Base-by-base conservation (phyloP, 2,797 vertebrate species). In the Tenualosa thibaudeaui region DNA sequence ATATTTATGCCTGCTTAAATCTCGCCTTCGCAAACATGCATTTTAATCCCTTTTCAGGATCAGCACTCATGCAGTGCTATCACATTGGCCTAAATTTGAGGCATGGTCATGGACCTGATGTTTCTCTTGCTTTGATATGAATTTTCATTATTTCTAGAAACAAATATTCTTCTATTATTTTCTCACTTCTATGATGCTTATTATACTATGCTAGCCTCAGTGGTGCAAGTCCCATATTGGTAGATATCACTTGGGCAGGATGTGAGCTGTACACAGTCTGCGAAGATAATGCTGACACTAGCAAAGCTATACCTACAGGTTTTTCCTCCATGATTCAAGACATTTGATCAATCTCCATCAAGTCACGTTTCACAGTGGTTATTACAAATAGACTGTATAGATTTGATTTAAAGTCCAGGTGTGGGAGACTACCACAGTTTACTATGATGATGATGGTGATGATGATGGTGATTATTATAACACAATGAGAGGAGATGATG, bases 1-100 rank as follows among this genome's bases (percentile, higher is more conserved):
- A 78, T 78, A 78, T 78, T 78, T 78, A 78, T 43, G 71, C 71
- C 71, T 46, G 4, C 17, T 78, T 22, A 78, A 46, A 19, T 78
- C 37, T 19, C 17, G 71, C 37, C 17, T 75, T 75, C 37, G 37
- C 68, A 75, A 78, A 78, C 71, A 78, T 22, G 71, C 71, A 78
- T 78, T 22, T 78, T 78, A 78, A 78, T 78, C 71, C 15, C 17
- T 78, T 43, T 78, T 17, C 40, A 49, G 19, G 43, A 62, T 68
- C 40, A 50, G 43, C 40, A 50, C 82, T 22, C 56, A n/a, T 19
- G 40, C 71, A 78, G 19, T 8, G 8, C 71, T 9, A 43, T 78
- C 71, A 78, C 40, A 46, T 43, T n/a, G 71, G 71, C 71, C 71
- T 46, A 78, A 19, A 78, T 78, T 46, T 78, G 4, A 46, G 37